A percentile compares a stretch with the other conserved stretches of the same genome.
phyloP scores from a whole-genome alignment of 2,797 vertebrate species.

The Platyrinchus mystaceus region DNA sequence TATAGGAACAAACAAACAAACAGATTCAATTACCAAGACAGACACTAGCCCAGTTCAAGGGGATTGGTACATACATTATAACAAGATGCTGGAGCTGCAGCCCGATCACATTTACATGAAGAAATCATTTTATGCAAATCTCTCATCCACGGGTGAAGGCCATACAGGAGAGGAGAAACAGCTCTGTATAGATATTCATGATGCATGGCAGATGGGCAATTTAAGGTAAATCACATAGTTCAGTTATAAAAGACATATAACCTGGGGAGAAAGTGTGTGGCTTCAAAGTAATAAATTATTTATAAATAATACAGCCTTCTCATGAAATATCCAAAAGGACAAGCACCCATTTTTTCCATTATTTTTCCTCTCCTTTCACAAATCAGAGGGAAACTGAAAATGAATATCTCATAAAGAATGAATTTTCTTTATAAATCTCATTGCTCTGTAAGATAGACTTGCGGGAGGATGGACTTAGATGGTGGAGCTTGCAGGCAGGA shows the following conservation, averaged over 20 bases:
- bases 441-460: neutral
- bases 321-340: conserved; percentile 44
- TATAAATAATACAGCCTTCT: conserved; percentile 43
- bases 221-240: conserved; percentile 56
- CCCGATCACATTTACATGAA: conserved; percentile 19
- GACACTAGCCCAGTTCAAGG: neutral
- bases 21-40: neutral
- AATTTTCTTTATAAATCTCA: neutral
- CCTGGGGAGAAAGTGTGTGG: conserved; percentile 9
- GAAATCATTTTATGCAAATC: conserved; percentile 55
- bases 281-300: conserved; percentile 56
- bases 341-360: neutral
- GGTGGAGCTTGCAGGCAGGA: neutral
- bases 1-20: conserved; percentile 2
- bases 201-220: conserved; percentile 45
- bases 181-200: neutral
- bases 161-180: neutral
- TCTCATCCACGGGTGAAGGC: neutral
- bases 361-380: neutral
- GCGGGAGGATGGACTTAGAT: neutral
- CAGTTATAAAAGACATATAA: conserved; percentile 17
- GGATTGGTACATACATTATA: conserved; percentile 4
- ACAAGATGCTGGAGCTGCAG: neutral
- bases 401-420: neutral
- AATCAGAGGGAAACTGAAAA: neutral